Evolutionary conservation across 2,888 invertebrate species (phyloP), one percentile per base, ranked within the genome.

Genomic region (Lamellibrachia columna): DNA sequence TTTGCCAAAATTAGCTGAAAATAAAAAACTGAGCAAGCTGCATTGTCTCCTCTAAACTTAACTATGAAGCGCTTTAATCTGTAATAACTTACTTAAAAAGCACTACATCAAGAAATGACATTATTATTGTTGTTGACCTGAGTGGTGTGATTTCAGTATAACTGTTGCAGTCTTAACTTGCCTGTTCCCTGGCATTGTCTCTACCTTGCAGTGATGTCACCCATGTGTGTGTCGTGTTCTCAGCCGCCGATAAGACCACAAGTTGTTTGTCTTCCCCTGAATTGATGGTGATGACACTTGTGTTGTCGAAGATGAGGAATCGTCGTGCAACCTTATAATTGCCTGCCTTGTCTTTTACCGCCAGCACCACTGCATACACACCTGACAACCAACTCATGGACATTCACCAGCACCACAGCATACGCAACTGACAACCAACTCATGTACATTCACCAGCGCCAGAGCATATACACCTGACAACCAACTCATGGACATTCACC

Each of bases 241-340:
- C 52, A 40, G 92, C 92, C 0, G 92, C 92, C 52, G 92, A 92
- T 22, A 11, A 90, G 22, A 92, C 92, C 8, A 52, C n/a, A 40
- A 92, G 55, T 28, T 28, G 40, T 52, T 90, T 75, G n/a, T 52
- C 90, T 28, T 58, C 90, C 22, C 52, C 75, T 52, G 58, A 53
- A 40, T 4, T 75, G 40, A 92, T 53, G 28, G 8, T 53, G 28
- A 92, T 75, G 60, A 75, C 92, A 75, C 15, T 52, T 40, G 15
- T n/a, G 92, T 92, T 75, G 92, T 92, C 92, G 40, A 92, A 92
- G 52, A 75, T 52, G 52, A 92, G 15, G 90, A 92, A 92, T 28
- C 52, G 60, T 58, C 92, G 40, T 9, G 92, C 92, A 11, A 75
- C 52, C 28, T 92, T 11, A 28, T 11, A 11, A 53, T 92, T 92